Percentiles rank a stretch among this genome's conserved stretches.
Evolutionary conservation across 2,113 vertebrate species (phyloP).

Genomic region (Silurus meridionalis): DNA sequence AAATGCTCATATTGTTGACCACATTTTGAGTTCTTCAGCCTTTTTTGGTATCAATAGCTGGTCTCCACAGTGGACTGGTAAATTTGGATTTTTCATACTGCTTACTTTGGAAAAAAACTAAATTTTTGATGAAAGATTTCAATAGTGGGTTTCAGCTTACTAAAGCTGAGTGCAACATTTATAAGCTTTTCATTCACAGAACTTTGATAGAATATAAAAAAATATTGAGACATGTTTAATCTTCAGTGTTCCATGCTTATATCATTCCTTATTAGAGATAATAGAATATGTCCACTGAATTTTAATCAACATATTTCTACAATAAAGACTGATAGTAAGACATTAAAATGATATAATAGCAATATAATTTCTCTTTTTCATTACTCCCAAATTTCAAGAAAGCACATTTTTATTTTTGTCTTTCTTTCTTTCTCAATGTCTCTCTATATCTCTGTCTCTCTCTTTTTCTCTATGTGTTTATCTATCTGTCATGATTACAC

Average conservation of each 20-base stretch:
- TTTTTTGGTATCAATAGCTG: constrained; percentile 25
- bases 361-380: not conserved
- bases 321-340: not conserved
- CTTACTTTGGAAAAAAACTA: not conserved
- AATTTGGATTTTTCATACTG: not conserved
- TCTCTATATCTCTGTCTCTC: not conserved
- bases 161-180: not conserved
- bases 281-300: not conserved
- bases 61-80: constrained; percentile 48
- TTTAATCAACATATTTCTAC: not conserved
- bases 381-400: not conserved
- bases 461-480: not conserved
- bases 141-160: not conserved
- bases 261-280: not conserved
- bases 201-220: not conserved
- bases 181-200: not conserved
- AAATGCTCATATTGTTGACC: not conserved
- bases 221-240: not conserved
- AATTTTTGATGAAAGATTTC: not conserved
- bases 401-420: not conserved
- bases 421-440: not conserved
- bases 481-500: not conserved
- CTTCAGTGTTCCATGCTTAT: not conserved
- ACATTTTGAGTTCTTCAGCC: not conserved
- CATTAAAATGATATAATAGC: not conserved